Conservation (phyloP, 2,113 vertebrate genomes). For the Platycercus adscitus region DNA sequence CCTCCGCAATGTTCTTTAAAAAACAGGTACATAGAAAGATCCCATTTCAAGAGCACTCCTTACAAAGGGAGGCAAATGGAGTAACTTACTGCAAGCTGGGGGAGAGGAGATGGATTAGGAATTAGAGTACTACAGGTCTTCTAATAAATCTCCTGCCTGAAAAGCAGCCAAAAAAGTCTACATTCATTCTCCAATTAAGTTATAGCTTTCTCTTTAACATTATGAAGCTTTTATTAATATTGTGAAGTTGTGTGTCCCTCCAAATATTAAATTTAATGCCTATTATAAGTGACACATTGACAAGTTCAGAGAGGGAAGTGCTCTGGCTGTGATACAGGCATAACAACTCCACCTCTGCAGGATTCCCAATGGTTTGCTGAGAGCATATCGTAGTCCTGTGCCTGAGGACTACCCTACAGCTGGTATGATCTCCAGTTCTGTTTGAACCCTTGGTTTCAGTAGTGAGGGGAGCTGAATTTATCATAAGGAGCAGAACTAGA, state of each 20-base stretch:
- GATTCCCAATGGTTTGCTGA: background rate
- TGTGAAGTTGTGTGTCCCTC: background rate
- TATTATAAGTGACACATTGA: slow-evolving; percentile 6
- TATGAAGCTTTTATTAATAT: slow-evolving; percentile 22
- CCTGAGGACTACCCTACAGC: background rate
- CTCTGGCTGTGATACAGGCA: background rate
- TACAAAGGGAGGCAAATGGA: background rate
- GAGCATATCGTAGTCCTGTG: rapidly evolving
- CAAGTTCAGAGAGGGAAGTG: background rate
- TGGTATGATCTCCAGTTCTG: background rate
- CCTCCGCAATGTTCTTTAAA: background rate
- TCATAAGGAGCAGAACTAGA: background rate
- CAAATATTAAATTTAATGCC: slow-evolving; percentile 9
- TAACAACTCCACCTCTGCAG: background rate
- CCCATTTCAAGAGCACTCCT: background rate
- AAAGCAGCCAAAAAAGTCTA: slow-evolving; percentile 19
- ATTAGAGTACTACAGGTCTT: background rate
- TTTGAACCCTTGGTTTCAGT: background rate
- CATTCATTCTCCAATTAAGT: slow-evolving; percentile 17
- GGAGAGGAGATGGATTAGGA: background rate
- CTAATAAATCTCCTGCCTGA: slow-evolving; percentile 41
- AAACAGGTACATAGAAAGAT: background rate
- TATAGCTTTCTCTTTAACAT: slow-evolving; percentile 42
- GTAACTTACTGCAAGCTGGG: background rate
- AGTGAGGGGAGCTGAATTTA: background rate